These are phyloP conservation scores for Phymanthus crucifer DNA, from an alignment of 92 coral and sea anemone genomes.

Conservation along the genomic window DNA sequence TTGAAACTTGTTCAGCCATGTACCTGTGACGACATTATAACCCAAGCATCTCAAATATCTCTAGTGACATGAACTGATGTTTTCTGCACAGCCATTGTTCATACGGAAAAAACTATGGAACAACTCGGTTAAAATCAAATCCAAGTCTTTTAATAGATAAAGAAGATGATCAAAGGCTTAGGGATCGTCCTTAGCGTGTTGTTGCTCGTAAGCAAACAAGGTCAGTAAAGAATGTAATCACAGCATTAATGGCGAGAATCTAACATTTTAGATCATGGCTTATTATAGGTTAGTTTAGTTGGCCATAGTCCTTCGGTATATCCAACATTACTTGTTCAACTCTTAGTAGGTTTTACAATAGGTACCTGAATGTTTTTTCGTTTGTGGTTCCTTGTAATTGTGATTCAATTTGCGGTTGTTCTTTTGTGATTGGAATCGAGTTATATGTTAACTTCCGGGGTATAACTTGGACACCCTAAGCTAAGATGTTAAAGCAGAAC, in stretches of 20 bases:
- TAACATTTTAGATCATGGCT: no score
- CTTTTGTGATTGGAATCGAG: not conserved
- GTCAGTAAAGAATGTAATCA: not conserved
- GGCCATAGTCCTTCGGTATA: not conserved
- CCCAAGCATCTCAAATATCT: slow-evolving; percentile 1
- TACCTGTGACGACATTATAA: not conserved
- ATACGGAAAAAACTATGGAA: slow-evolving; percentile 3
- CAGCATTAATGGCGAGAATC: not conserved
- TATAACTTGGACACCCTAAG: not conserved
- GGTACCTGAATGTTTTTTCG: not conserved
- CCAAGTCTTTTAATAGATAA: not conserved
- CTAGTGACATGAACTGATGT: not conserved
- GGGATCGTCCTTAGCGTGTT: not conserved
- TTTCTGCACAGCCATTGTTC: slow-evolving; percentile 14
- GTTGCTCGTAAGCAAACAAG: not conserved
- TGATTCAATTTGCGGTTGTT: not conserved
- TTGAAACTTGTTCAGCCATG: slow-evolving; percentile 19
- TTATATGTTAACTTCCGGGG: not conserved
- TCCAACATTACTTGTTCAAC: not conserved
- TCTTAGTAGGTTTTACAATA: not conserved
- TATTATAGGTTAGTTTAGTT: no score
- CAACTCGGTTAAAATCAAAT: not conserved
- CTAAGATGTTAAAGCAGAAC: not conserved
- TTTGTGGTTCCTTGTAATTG: not conserved
- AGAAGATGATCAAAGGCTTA: not conserved